Base-by-base conservation (phyloP, 2,797 vertebrate genomes). In the Falco naumanni region DNA sequence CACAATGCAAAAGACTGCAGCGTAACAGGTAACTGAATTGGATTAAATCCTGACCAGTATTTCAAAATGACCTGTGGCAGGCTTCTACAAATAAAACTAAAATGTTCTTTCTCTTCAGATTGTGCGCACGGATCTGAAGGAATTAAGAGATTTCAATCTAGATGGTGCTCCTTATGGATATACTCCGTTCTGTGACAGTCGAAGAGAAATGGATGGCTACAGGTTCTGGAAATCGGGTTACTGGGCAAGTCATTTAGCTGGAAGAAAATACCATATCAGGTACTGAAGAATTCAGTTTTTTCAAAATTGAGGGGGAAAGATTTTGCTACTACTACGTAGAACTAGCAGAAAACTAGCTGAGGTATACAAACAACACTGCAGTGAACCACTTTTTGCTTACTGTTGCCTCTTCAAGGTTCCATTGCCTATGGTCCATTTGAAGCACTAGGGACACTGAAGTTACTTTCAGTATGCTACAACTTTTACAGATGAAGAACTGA, bases 211-310 rank as follows among this genome's bases (percentile, higher is more conserved):
- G 99, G 99, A 99, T 90, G 99, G 99, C 51, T 99, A 99, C 93
- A 98, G 99, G 84, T 99, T 99, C 98, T 99, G 99, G 99, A 99
- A 99, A 89, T 99, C 99, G 0, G 99, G 99, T 10, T 99, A 99
- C 97, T 99, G 99, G 99, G 99, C 99, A 72, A 99, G 99, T 93
- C 99, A 99, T 93, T 98, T 99, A 85, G 99, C 99, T 17, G 99
- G 99, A 25, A 98, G 99, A 69, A 99, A 99, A 97, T 99, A 99
- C 96, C 99, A 99, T 88, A 99, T 99, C 98, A 99, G 99, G 99
- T 99, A 97, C 66, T 39, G 43, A 57, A 59, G 78, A 72, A 43
- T 34, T 20, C 3, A 7, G 0, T 13, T 47, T 31, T 45, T 57
- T 13, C 9, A 25, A 43, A 65, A 34, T 12, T 25, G 34, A 72